A percentile compares a stretch with the other conserved stretches of the same genome.
Evolutionary conservation across 2,888 invertebrate genomes (phyloP).

Genomic region (Drosophila seclusa): DNA sequence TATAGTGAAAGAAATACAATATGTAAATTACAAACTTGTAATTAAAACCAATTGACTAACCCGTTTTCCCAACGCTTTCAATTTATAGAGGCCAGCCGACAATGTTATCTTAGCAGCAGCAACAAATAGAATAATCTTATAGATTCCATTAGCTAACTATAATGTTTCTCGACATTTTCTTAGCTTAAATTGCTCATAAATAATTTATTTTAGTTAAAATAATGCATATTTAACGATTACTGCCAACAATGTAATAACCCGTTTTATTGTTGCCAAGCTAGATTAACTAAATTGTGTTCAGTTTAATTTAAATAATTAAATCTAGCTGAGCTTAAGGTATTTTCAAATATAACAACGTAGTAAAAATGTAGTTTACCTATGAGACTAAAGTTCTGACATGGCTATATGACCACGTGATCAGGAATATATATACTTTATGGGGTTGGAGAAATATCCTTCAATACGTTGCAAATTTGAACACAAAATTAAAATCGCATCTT

Average conservation of each 20-base stretch:
- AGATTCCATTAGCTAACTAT: neutral
- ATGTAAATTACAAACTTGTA: neutral
- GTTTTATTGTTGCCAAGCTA: neutral
- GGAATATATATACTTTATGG: neutral
- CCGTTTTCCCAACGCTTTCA: neutral
- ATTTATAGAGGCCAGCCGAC: neutral
- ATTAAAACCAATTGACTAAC: neutral
- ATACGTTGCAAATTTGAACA: neutral
- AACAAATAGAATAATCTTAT: neutral
- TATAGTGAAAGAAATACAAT: neutral
- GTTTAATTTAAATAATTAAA: neutral
- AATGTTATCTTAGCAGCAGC: neutral
- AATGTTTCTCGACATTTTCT: neutral
- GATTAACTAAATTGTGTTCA: neutral
- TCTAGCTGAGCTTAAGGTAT: neutral
- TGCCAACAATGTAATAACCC: neutral
- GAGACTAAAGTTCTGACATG: too few relatives aligned
- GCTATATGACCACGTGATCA: neutral
- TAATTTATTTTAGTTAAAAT: neutral
- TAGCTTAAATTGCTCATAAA: conserved; percentile 1
- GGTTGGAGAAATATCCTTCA: neutral
- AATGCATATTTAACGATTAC: neutral
- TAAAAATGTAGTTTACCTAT: too few relatives aligned
- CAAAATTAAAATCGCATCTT: neutral
- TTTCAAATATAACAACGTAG: neutral